A percentile compares a stretch with the other conserved stretches of the same genome.
Conservation (phyloP, 2,113 vertebrate genomes). For the Eidolon helvum region DNA sequence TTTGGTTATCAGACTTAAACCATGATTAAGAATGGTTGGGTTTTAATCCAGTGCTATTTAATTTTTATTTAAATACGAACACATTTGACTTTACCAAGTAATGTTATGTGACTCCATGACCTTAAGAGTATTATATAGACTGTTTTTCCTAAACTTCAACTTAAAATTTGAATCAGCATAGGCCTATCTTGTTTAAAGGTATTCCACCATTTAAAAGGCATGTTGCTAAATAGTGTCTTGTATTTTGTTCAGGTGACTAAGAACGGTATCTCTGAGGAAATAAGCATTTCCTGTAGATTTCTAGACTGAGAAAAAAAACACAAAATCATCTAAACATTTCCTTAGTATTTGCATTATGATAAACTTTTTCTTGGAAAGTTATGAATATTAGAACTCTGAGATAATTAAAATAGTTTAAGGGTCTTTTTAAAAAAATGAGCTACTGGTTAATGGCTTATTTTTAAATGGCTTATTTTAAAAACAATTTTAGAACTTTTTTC, state of each 20-base stretch:
- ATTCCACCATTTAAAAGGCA: conserved; percentile 36
- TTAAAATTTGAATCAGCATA: conserved; percentile 28
- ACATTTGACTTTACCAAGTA: conserved; percentile 9
- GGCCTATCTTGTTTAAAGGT: conserved; percentile 35
- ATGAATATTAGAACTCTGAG: not conserved
- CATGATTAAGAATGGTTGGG: conserved; percentile 71
- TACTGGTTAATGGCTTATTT: not conserved
- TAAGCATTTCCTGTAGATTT: conserved; percentile 24
- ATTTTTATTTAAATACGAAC: conserved; percentile 49
- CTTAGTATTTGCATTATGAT: conserved; percentile 23
- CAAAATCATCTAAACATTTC: conserved; percentile 21
- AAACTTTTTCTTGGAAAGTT: not conserved
- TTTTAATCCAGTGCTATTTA: conserved; percentile 18
- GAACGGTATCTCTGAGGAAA: conserved; percentile 32
- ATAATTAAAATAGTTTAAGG: conserved; percentile 41
- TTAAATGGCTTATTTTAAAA: not conserved
- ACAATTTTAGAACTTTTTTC: conserved; percentile 16
- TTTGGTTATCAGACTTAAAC: conserved; percentile 46
- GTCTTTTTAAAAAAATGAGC: not conserved
- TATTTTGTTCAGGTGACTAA: conserved; percentile 33
- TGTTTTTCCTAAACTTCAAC: conserved; percentile 43
- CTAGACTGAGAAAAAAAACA: conserved; percentile 37
- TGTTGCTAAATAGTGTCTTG: not conserved
- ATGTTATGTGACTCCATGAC: not conserved
- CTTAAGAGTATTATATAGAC: not conserved